These are phyloP conservation scores for Hypomesus transpacificus DNA, from an alignment of 2,113 vertebrate species.

Conservation along the genomic window DNA sequence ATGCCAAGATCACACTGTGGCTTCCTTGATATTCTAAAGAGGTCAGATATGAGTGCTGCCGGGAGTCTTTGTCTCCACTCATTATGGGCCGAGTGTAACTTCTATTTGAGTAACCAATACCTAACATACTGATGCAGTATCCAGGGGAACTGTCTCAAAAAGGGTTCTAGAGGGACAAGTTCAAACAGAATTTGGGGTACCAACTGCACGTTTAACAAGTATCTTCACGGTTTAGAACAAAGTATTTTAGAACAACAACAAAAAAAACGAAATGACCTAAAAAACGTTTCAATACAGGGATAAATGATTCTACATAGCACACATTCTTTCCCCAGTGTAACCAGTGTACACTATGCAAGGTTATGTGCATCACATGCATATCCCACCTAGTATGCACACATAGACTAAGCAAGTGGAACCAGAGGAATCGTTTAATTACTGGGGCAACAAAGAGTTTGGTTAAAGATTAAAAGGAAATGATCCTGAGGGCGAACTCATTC, in stretches of 20 bases:
- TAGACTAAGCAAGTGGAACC: conserved; percentile 37
- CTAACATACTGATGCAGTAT: background rate
- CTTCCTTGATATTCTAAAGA: conserved; percentile 12
- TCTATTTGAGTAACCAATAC: conserved; percentile 15
- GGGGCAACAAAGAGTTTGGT: conserved; percentile 54
- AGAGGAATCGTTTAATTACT: conserved; percentile 57
- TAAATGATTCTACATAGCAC: no score
- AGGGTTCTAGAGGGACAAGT: no score
- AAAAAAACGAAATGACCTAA: no score
- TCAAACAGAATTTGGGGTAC: no score
- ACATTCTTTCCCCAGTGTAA: conserved; percentile 8
- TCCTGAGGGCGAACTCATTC: conserved; percentile 37
- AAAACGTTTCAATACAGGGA: no score
- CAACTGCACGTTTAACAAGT: no score
- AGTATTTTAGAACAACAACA: no score
- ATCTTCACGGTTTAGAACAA: no score
- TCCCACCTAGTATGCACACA: conserved; percentile 27
- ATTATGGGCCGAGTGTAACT: background rate
- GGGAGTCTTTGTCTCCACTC: conserved; percentile 11
- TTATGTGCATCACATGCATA: conserved; percentile 25
- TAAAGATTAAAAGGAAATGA: conserved; percentile 69
- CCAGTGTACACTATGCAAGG: conserved; percentile 24
- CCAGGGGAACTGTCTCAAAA: no score
- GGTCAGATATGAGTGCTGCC: background rate
- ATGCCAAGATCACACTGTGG: background rate